Conservation (phyloP, 2,113 vertebrate species). For the Lucifuga dentata region DNA sequence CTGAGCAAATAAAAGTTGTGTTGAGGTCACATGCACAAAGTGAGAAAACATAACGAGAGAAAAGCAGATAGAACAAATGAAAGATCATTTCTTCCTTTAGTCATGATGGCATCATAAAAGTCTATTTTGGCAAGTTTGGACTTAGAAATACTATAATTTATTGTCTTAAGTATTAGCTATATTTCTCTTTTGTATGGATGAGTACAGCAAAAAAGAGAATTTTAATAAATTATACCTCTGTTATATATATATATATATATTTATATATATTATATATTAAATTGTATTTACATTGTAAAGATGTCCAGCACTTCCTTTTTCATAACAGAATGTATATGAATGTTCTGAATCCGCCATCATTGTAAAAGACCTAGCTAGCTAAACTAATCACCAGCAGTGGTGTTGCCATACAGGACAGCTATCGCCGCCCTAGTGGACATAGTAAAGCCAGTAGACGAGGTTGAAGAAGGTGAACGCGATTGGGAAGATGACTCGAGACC, state of each 20-base stretch:
- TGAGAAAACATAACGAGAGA: constrained; percentile 41
- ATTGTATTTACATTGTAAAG: constrained; percentile 79
- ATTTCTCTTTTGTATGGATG: constrained; percentile 58
- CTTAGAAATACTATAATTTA: constrained; percentile 45
- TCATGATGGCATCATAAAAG: constrained; percentile 35
- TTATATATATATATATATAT: constrained; percentile 55
- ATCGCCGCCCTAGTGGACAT: constrained; percentile 87
- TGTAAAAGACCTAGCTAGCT: constrained; percentile 51
- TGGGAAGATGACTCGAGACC: constrained; percentile 95
- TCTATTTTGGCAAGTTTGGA: constrained; percentile 56
- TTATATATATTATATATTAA: constrained; percentile 58
- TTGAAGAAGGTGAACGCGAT: constrained; percentile 95
- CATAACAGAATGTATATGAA: constrained; percentile 61
- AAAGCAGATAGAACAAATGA: constrained; percentile 41
- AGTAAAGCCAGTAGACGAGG: constrained; percentile 96
- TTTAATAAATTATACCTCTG: constrained; percentile 70
- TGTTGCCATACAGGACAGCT: constrained; percentile 9
- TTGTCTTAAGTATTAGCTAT: constrained; percentile 47
- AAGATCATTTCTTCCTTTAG: constrained; percentile 40
- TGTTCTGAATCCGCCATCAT: constrained; percentile 25
- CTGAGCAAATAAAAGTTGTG: constrained; percentile 52
- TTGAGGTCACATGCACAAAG: constrained; percentile 50
- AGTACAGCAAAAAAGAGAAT: constrained; percentile 67
- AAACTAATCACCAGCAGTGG: constrained; percentile 34
- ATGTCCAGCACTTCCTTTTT: constrained; percentile 42